phyloP scores from a whole-genome alignment of 2,113 vertebrate genomes.

The Pristiophorus japonicus region DNA sequence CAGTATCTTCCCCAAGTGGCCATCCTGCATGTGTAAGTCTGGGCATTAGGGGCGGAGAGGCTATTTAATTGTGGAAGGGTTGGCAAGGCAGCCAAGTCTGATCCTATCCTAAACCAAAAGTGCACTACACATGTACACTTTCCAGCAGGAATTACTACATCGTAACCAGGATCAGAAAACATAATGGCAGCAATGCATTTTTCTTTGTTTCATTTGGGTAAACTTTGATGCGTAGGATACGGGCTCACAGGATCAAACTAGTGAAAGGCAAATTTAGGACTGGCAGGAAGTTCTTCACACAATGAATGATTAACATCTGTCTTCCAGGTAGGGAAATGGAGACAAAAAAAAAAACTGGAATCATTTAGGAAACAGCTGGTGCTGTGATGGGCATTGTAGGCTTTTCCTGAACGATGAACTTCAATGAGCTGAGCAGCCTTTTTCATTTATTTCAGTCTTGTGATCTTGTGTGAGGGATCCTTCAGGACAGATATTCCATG shows the following conservation, averaged over 20 bases:
- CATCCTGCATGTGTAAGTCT: too few relatives aligned
- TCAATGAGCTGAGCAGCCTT: not conserved
- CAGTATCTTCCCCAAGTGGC: too few relatives aligned
- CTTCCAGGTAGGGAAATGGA: not conserved
- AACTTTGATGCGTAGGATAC: too few relatives aligned
- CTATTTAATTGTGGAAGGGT: too few relatives aligned
- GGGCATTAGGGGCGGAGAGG: too few relatives aligned
- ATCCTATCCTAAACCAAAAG: not conserved
- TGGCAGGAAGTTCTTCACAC: not conserved
- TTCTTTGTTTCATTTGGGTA: too few relatives aligned
- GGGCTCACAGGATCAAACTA: not conserved
- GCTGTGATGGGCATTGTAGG: too few relatives aligned
- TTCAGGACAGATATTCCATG: not conserved
- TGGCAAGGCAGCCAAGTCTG: not conserved
- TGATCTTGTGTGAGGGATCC: not conserved
- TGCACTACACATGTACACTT: not conserved
- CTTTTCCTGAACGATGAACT: not conserved
- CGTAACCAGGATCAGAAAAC: not conserved
- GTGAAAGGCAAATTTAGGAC: not conserved
- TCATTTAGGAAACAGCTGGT: not conserved
- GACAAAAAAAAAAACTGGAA: not conserved
- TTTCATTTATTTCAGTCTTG: not conserved
- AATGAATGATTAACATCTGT: not conserved
- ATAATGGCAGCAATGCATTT: too few relatives aligned
- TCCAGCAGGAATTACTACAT: not conserved